A percentile compares a stretch with the other conserved stretches of the same genome.
These are phyloP conservation scores for Patella depressa DNA, from an alignment of 2,888 invertebrate genomes.

Conservation along the genomic window DNA sequence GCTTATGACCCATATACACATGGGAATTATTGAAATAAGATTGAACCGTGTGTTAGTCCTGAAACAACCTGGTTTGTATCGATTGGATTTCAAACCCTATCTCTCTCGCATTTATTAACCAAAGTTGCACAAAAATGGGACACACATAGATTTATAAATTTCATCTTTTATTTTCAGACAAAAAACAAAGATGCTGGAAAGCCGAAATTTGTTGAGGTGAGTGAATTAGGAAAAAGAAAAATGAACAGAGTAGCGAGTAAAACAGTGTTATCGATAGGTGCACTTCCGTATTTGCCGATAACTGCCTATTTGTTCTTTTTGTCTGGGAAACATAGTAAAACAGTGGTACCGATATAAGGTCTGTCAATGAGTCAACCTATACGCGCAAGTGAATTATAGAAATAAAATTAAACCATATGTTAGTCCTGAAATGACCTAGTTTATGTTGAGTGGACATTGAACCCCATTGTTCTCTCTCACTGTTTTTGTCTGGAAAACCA, in stretches of 20 bases:
- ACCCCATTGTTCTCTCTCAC: not conserved
- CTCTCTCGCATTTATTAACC: too few species aligned
- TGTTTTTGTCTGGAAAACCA: too few species aligned
- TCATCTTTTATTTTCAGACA: constrained; percentile 38
- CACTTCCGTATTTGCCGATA: not conserved
- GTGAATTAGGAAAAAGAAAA: constrained; percentile 11
- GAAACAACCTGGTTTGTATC: too few species aligned
- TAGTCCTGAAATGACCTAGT: too few species aligned
- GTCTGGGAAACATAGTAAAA: too few species aligned
- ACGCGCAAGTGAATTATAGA: not conserved
- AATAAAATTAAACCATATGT: not conserved
- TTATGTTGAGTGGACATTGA: too few species aligned
- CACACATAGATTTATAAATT: too few species aligned
- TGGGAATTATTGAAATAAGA: too few species aligned
- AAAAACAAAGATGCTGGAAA: constrained; percentile 65
- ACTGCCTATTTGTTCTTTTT: not conserved
- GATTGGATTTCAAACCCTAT: too few species aligned
- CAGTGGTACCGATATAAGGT: not conserved
- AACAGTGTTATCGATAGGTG: not conserved
- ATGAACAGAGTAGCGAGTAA: not conserved
- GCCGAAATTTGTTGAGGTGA: constrained; percentile 70
- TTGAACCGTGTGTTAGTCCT: too few species aligned
- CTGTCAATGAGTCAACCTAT: not conserved
- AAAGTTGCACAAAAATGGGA: too few species aligned
- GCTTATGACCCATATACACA: too few species aligned